These are phyloP conservation scores for Latrodectus geometricus DNA, from an alignment of 1,140 invertebrate genomes.

Conservation along the genomic window DNA sequence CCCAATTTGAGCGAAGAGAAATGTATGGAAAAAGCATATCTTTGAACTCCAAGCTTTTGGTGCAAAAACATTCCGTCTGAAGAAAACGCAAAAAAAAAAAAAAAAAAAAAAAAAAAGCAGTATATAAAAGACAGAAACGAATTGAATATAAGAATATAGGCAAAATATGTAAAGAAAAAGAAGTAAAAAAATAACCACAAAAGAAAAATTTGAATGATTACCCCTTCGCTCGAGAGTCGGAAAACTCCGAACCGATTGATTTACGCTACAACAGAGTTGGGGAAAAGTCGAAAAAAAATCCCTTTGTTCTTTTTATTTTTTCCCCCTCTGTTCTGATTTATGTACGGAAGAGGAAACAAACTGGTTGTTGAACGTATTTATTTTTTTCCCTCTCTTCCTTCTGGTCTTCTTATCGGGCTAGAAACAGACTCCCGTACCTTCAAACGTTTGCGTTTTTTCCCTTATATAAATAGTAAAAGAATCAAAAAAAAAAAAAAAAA, in stretches of 20 bases:
- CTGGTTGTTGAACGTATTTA: conserved; percentile 47
- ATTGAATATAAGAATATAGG: no score
- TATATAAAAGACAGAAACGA: no score
- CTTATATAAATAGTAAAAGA: neutral
- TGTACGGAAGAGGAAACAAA: conserved; percentile 43
- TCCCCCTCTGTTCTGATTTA: conserved; percentile 40
- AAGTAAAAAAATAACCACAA: conserved; percentile 35
- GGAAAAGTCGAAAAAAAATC: conserved; percentile 11
- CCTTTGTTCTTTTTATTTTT: neutral
- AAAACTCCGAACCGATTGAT: conserved; percentile 44
- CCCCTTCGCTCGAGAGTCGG: conserved; percentile 26
- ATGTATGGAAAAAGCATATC: no score
- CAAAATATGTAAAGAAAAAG: neutral
- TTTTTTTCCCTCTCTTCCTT: conserved; percentile 18
- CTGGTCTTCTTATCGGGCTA: conserved; percentile 39
- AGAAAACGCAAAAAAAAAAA: no score
- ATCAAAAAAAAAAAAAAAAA: neutral
- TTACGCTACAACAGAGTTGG: conserved; percentile 36
- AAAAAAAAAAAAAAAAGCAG: no score
- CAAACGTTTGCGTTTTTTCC: conserved; percentile 23
- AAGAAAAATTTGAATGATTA: conserved; percentile 59
- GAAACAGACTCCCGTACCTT: conserved; percentile 39
- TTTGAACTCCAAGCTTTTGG: no score
- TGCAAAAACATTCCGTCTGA: no score
- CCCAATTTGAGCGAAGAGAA: no score